A percentile compares a stretch with the other conserved stretches of the same genome.
Conservation (phyloP, 1,140 invertebrate genomes). For the Drosophila equinoxialis region DNA sequence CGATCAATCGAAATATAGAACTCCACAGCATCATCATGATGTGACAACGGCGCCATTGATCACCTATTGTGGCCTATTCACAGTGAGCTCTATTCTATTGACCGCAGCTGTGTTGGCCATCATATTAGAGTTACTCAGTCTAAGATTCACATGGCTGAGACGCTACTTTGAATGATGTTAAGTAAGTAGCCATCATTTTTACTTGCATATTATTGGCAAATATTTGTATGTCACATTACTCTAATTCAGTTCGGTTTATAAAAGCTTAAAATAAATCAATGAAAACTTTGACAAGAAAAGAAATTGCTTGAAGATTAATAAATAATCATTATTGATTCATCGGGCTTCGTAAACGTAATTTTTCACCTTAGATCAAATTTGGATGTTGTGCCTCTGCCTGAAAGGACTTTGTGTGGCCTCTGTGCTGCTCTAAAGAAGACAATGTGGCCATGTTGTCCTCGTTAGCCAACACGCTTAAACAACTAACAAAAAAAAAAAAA, state of each 20-base stretch:
- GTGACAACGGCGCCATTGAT: constrained; percentile 24
- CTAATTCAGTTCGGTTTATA: too few species aligned
- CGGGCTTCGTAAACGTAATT: too few species aligned
- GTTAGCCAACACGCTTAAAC: constrained; percentile 1
- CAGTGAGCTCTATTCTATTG: constrained; percentile 32
- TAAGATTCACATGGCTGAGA: constrained; percentile 37
- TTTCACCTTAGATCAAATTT: background rate
- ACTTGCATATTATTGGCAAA: too few species aligned
- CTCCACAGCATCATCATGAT: constrained; percentile 8
- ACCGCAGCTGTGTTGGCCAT: constrained; percentile 31
- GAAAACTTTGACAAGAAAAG: too few species aligned
- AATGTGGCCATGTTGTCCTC: background rate
- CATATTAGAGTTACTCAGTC: constrained; percentile 46
- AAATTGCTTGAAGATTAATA: too few species aligned
- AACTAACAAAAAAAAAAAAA: background rate
- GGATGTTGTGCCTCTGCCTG: background rate
- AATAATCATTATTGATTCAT: too few species aligned
- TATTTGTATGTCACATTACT: too few species aligned
- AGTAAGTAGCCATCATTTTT: too few species aligned
- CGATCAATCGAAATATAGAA: constrained; percentile 19
- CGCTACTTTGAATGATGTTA: constrained; percentile 20
- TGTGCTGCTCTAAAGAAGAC: background rate
- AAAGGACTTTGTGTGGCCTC: too few species aligned
- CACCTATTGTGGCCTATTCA: constrained; percentile 51
- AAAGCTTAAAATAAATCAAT: too few species aligned